Conservation (phyloP, 1,140 invertebrate species). For the Atopsyche davidsoni region DNA sequence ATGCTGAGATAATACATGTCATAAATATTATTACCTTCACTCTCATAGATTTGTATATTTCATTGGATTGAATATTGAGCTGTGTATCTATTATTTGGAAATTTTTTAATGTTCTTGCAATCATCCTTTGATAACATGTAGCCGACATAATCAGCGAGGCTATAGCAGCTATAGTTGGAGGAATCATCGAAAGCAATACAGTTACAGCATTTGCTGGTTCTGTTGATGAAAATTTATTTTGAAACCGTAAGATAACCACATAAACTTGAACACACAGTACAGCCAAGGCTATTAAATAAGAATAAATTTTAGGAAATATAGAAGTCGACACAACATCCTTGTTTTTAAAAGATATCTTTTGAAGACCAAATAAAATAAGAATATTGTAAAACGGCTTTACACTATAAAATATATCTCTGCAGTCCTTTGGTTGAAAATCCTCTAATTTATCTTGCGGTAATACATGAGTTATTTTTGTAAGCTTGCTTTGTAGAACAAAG, state of each 20-base stretch:
- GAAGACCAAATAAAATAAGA: constrained; percentile 19
- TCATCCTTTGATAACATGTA: constrained; percentile 24
- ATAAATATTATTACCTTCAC: constrained; percentile 12
- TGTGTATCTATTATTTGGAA: constrained; percentile 24
- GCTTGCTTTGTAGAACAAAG: constrained; percentile 21
- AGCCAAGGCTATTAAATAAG: constrained; percentile 13
- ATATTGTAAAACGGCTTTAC: constrained; percentile 21
- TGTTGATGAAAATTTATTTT: not conserved
- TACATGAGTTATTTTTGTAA: constrained; percentile 19
- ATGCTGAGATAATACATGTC: not conserved
- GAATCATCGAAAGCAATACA: constrained; percentile 17
- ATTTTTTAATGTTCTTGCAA: constrained; percentile 23
- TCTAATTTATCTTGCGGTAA: constrained; percentile 10
- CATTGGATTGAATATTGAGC: constrained; percentile 11
- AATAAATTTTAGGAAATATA: constrained; percentile 8
- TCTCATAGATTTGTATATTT: constrained; percentile 21
- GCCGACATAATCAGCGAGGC: constrained; percentile 20
- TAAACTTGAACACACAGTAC: constrained; percentile 10
- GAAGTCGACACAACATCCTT: constrained; percentile 7
- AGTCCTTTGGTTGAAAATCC: not conserved
- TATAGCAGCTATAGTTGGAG: constrained; percentile 13
- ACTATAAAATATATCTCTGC: constrained; percentile 13
- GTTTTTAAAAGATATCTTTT: constrained; percentile 19
- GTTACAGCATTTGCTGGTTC: constrained; percentile 16
- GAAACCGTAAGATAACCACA: constrained; percentile 6